Conservation (phyloP, 2,797 vertebrate species). For the Sciaenops ocellatus region DNA sequence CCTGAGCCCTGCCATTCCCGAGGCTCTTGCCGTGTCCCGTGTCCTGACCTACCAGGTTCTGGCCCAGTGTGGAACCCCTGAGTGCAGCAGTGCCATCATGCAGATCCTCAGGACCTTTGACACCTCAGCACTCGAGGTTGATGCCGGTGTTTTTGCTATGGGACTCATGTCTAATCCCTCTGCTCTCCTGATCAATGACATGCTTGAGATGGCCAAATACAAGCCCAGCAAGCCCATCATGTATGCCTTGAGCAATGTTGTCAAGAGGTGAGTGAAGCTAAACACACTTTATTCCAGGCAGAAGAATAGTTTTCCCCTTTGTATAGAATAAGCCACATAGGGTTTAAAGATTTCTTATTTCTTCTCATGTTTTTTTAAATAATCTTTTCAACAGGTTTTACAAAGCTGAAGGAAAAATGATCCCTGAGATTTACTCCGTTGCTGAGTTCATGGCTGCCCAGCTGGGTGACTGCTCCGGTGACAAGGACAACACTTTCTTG, state of each 20-base stretch:
- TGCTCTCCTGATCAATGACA: slow-evolving; percentile 85
- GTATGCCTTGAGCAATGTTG: slow-evolving; percentile 92
- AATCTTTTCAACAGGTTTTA: slow-evolving; percentile 82
- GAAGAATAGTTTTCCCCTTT: background rate
- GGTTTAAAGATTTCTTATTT: background rate
- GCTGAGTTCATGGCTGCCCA: slow-evolving; percentile 87
- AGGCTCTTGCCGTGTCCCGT: slow-evolving; percentile 84
- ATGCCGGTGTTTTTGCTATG: slow-evolving; percentile 89
- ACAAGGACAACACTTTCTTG: slow-evolving; percentile 89
- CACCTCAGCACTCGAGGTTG: slow-evolving; percentile 82
- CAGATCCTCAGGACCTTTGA: slow-evolving; percentile 88
- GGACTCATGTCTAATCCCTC: slow-evolving; percentile 91
- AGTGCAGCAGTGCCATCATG: slow-evolving; percentile 91
- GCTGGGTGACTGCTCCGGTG: slow-evolving; percentile 89
- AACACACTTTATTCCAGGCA: background rate
- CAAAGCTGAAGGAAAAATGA: slow-evolving; percentile 75
- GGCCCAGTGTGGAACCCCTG: slow-evolving; percentile 93
- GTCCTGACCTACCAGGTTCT: slow-evolving; percentile 91
- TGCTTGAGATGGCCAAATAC: slow-evolving; percentile 90
- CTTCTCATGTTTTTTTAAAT: background rate
- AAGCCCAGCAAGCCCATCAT: slow-evolving; percentile 91
- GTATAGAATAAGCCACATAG: background rate
- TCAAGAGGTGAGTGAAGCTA: slow-evolving; percentile 87
- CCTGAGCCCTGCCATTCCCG: slow-evolving; percentile 84
- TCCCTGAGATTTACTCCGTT: slow-evolving; percentile 87